Percentiles rank a stretch among this genome's conserved stretches.
phyloP scores from a whole-genome alignment of 1,140 invertebrate species.

The Lanistes nyassanus region DNA sequence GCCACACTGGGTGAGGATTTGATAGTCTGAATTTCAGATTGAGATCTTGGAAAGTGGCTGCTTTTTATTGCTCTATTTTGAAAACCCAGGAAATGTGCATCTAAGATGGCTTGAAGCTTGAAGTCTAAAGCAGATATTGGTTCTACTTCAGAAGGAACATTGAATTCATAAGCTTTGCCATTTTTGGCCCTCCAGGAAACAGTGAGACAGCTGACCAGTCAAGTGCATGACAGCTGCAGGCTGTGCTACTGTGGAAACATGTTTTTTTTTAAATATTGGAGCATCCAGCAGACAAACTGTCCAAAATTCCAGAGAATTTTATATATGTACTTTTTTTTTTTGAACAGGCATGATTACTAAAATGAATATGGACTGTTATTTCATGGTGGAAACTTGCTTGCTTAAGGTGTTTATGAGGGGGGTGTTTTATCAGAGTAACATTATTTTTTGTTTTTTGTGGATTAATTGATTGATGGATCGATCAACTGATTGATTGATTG shows the following conservation, averaged over 20 bases:
- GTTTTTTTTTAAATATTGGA: too few relatives aligned
- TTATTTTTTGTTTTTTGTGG: background rate
- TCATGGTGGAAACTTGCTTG: background rate
- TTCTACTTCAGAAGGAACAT: background rate
- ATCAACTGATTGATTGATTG: too few relatives aligned
- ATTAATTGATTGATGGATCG: too few relatives aligned
- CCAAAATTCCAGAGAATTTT: too few relatives aligned
- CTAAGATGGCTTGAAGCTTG: background rate
- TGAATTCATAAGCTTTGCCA: too few relatives aligned
- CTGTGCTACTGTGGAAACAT: too few relatives aligned
- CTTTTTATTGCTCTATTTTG: background rate
- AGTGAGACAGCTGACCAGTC: too few relatives aligned
- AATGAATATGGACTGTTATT: background rate
- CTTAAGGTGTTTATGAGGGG: background rate
- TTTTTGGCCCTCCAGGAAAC: too few relatives aligned
- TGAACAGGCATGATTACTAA: too few relatives aligned
- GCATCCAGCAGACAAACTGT: too few relatives aligned
- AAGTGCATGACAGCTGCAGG: too few relatives aligned
- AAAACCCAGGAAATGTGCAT: background rate
- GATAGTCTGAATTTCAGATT: background rate
- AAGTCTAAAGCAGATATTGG: background rate
- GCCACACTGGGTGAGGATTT: slow-evolving; percentile 86
- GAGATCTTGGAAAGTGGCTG: background rate
- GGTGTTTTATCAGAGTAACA: background rate
- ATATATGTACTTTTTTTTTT: too few relatives aligned